phyloP scores from a whole-genome alignment of 2,797 vertebrate genomes.

The Lindbergichthys nudifrons region DNA sequence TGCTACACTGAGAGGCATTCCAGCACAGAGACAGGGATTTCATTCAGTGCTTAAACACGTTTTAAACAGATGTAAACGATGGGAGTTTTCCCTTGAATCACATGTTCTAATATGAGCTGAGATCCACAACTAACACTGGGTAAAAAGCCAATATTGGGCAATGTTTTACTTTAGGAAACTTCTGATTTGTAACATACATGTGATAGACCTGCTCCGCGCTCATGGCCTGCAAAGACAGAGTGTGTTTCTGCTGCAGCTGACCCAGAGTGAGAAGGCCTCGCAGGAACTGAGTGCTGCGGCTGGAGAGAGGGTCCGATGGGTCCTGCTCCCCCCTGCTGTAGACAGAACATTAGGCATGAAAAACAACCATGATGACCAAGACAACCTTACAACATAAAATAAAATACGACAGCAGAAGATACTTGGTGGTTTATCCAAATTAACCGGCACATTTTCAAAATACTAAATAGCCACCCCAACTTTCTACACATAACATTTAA shows the following conservation, averaged over 20 bases:
- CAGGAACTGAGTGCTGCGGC: slow-evolving; percentile 74
- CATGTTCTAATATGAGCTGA: slow-evolving; percentile 1
- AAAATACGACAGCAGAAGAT: background rate
- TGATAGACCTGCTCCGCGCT: slow-evolving; percentile 78
- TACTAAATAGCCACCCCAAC: background rate
- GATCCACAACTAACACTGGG: background rate
- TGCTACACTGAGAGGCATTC: slow-evolving; percentile 61
- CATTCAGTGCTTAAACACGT: background rate
- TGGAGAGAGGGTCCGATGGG: slow-evolving; percentile 67
- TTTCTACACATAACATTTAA: background rate
- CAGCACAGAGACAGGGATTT: slow-evolving; percentile 31
- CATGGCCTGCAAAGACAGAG: slow-evolving; percentile 54
- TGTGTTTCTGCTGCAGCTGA: slow-evolving; percentile 65
- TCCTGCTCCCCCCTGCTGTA: slow-evolving; percentile 62
- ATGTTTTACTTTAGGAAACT: background rate
- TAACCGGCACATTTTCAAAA: background rate
- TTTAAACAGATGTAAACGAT: slow-evolving; percentile 17
- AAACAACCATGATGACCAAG: background rate
- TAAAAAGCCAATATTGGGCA: background rate
- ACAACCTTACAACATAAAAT: background rate
- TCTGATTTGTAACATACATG: slow-evolving; percentile 64
- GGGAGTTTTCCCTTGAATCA: slow-evolving; percentile 20
- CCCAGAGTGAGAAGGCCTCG: slow-evolving; percentile 78
- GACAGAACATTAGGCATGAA: background rate
- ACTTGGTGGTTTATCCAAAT: background rate